Evolutionary conservation across 2,113 vertebrate genomes (phyloP).

Genomic region (Tetraodon nigroviridis): DNA sequence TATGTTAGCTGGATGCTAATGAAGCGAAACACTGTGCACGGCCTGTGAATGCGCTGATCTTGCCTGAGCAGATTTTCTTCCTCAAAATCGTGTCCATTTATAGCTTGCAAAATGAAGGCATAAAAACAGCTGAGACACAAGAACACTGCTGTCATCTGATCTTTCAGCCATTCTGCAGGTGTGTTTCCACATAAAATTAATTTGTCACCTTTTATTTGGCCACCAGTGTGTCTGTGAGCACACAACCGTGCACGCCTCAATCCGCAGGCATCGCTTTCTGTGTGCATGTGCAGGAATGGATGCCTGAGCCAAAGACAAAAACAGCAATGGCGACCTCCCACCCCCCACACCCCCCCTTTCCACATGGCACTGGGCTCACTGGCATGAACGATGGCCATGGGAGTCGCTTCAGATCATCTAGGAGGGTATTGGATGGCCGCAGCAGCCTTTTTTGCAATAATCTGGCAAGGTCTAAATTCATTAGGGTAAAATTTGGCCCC

Average conservation of each 20-base stretch:
- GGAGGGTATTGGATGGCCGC: slow-evolving; percentile 68
- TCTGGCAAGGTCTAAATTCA: slow-evolving; percentile 75
- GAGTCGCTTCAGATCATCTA: slow-evolving; percentile 71
- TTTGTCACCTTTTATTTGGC: slow-evolving; percentile 25
- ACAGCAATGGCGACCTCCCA: slow-evolving; percentile 27
- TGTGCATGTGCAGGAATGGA: slow-evolving; percentile 58
- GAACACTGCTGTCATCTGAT: too few species aligned
- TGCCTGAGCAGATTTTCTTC: too few species aligned
- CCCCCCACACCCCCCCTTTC: slow-evolving; percentile 34
- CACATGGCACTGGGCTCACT: slow-evolving; percentile 66
- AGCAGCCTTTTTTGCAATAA: slow-evolving; percentile 66
- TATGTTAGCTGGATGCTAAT: slow-evolving; percentile 73
- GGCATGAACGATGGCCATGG: slow-evolving; percentile 62
- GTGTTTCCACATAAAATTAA: slow-evolving; percentile 13
- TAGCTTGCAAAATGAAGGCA: slow-evolving; percentile 36
- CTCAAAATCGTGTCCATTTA: slow-evolving; percentile 19
- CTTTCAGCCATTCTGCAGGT: slow-evolving; percentile 34
- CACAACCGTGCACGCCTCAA: slow-evolving; percentile 7
- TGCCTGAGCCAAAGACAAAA: slow-evolving; percentile 62
- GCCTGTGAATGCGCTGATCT: slow-evolving; percentile 6
- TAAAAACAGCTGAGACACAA: too few species aligned
- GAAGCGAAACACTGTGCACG: slow-evolving; percentile 31
- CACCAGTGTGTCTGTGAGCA: slow-evolving; percentile 19
- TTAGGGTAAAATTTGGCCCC: slow-evolving; percentile 74
- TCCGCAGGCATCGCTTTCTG: slow-evolving; percentile 18